A percentile compares a stretch with the other conserved stretches of the same genome.
These are phyloP conservation scores for Bradysia coprophila DNA, from an alignment of 1,140 invertebrate species.

Conservation along the genomic window DNA sequence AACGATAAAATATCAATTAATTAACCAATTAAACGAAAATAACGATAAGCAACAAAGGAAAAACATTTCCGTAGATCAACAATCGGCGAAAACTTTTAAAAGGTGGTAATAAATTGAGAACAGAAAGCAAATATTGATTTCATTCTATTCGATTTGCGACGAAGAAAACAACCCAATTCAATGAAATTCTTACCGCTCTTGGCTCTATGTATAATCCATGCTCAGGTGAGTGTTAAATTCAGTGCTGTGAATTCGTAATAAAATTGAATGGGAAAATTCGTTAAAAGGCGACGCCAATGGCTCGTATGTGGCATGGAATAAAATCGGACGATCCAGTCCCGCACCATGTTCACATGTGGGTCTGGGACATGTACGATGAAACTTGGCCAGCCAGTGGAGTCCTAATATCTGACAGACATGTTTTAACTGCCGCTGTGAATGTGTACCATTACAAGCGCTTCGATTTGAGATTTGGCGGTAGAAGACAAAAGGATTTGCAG, in stretches of 20 bases:
- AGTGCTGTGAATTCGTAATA: background rate
- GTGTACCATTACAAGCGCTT: background rate
- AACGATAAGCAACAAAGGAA: too few species aligned
- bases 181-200: background rate
- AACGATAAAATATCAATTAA: too few species aligned
- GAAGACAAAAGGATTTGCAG: background rate
- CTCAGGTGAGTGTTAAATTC: background rate
- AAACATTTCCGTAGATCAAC: too few species aligned
- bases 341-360: slow-evolving; percentile 1
- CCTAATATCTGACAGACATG: background rate
- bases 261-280: background rate
- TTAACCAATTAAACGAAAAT: too few species aligned
- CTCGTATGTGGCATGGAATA: background rate
- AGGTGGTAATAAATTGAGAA: too few species aligned
- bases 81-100: too few species aligned
- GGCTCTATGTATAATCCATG: background rate
- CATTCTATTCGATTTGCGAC: too few species aligned
- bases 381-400: background rate
- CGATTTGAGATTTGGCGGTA: background rate
- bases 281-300: background rate
- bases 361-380: background rate
- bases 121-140: too few species aligned
- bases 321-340: background rate
- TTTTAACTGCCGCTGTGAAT: background rate
- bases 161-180: background rate